Base-by-base conservation (phyloP, 2,113 vertebrate genomes). In the Mormyrus iriodes region DNA sequence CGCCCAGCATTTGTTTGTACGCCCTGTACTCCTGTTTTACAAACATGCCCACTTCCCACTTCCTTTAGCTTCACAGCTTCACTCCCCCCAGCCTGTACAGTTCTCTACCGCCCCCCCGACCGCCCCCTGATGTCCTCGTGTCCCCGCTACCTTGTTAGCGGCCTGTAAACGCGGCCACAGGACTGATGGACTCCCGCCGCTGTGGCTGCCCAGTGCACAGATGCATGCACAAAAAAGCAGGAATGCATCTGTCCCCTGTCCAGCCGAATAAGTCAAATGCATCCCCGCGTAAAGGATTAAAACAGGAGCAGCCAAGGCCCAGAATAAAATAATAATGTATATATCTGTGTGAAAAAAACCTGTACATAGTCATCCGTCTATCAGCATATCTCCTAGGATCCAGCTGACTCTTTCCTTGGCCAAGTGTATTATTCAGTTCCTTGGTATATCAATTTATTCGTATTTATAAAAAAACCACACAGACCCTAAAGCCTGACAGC, bases 341-440 rank as follows among this genome's bases (percentile, higher is more conserved):
- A 48, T 89, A 89, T 58, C 52, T 65, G 46, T 89, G 58, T 85
- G 79, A 42, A 79, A 84, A n/a, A 44, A 42, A 46, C 24, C 10
- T 89, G 48, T 61, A 85, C 8, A 46, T 46, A 24, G 39, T 42
- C 58, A 48, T 49, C 88, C 61, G 76, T 65, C 85, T 83, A 27
- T 73, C 61, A 31, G 27, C 19, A 21, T 61, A 88, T 88, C 61
- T 82, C 48, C 49, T 53, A 79, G 69, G 58, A 27, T 58, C 35
- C 24, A 21, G 42, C 48, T 89, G 76, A 51, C 46, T 52, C n/a
- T 83, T 89, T 85, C 51, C 55, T 89, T 46, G 79, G 35, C 21
- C 42, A 44, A n/a, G 52, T 61, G 21, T 42, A 35, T 83, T 79
- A 79, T 55, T 58, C 53, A 1, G 4, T 31, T 46, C 12, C 31